Evolutionary conservation across 2,113 vertebrate genomes (phyloP).

Genomic region (Oncorhynchus clarkii): DNA sequence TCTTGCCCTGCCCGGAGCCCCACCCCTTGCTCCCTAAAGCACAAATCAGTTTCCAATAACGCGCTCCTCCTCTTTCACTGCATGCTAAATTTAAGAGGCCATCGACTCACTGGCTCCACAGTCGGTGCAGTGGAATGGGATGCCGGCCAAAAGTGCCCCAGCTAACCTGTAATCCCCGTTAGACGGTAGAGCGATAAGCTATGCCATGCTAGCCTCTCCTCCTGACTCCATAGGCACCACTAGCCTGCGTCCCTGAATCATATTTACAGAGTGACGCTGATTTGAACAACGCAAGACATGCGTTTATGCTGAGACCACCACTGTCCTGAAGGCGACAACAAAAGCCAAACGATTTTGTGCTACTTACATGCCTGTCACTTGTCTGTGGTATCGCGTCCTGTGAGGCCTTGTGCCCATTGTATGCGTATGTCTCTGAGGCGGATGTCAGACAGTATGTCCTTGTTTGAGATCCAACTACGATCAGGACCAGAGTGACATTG

Average conservation of each 20-base stretch:
- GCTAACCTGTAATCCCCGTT: neutral
- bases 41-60: conserved; percentile 5
- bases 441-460: conserved; percentile 30
- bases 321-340: neutral
- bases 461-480: conserved; percentile 39
- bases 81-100: conserved; percentile 53
- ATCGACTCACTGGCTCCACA: conserved; percentile 29
- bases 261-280: neutral
- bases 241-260: neutral
- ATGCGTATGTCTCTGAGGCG: neutral
- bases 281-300: neutral
- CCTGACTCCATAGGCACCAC: neutral
- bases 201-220: neutral
- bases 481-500: conserved; percentile 46
- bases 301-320: neutral
- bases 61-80: conserved; percentile 30
- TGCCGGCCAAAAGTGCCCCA: neutral
- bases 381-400: conserved; percentile 35
- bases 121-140: conserved; percentile 2
- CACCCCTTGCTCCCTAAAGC: conserved; percentile 5
- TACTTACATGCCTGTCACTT: conserved; percentile 25
- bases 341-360: neutral
- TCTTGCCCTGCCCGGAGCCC: neutral
- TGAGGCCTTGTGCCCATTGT: neutral
- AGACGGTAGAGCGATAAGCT: neutral